Conservation (phyloP, 2,113 vertebrate species). For the Copsychus sechellarum region DNA sequence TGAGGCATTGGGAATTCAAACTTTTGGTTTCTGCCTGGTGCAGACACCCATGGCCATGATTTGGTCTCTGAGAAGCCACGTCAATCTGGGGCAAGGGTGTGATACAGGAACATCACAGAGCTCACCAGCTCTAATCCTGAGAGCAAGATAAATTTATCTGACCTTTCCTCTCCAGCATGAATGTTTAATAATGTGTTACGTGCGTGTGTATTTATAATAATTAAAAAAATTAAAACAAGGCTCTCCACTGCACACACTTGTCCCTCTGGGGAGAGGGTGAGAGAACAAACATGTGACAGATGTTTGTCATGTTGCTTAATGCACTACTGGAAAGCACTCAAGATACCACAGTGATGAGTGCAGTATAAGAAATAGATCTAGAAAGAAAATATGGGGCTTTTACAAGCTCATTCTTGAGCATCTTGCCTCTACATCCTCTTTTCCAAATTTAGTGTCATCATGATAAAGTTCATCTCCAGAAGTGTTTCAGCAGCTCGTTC, state of each 20-base stretch:
- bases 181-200: conserved; percentile 19
- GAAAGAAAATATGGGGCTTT: conserved; percentile 47
- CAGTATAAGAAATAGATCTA: conserved; percentile 62
- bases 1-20: neutral
- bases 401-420: conserved; percentile 55
- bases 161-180: neutral
- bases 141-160: neutral
- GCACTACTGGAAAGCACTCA: conserved; percentile 64
- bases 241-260: conserved; percentile 40
- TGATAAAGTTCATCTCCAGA: neutral
- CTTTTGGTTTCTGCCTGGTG: neutral
- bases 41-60: neutral
- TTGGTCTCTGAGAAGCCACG: neutral
- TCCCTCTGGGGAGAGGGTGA: conserved; percentile 41
- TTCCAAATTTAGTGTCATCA: conserved; percentile 1
- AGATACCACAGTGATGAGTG: conserved; percentile 66
- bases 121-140: neutral
- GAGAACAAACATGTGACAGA: conserved; percentile 65
- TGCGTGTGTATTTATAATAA: conserved; percentile 44
- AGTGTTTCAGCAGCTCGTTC: neutral
- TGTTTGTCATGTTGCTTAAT: conserved; percentile 68
- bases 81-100: neutral
- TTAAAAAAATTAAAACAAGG: conserved; percentile 53
- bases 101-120: neutral
- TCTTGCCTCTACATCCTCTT: conserved; percentile 22